Evolutionary conservation across 2,888 invertebrate genomes (phyloP).

Genomic region (Hirtodrosophila cameraria): DNA sequence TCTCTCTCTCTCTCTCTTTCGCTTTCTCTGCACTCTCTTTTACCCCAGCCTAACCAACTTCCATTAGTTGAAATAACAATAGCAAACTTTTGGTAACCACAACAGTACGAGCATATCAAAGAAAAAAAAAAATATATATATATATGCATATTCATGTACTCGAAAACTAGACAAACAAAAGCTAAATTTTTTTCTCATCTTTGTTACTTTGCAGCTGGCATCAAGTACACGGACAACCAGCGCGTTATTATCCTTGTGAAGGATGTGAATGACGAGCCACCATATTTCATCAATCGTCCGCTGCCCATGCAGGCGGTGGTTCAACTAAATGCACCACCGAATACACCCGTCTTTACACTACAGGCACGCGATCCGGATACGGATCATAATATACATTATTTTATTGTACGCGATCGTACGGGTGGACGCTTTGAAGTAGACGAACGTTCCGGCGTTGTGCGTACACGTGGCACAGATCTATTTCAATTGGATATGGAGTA

Average conservation of each 20-base stretch:
- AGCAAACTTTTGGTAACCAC: conserved; percentile 28
- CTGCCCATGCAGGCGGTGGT: conserved; percentile 99
- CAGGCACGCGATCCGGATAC: conserved; percentile 98
- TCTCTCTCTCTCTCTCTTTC: conserved; percentile 4
- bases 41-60: conserved; percentile 38
- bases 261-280: conserved; percentile 97
- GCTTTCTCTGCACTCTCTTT: background rate
- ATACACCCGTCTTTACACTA: conserved; percentile 98
- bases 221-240: conserved; percentile 94
- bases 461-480: conserved; percentile 95
- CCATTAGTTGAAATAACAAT: conserved; percentile 72
- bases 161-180: conserved; percentile 36
- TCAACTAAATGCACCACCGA: conserved; percentile 96
- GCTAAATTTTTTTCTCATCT: background rate
- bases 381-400: conserved; percentile 97
- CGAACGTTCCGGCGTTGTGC: conserved; percentile 95
- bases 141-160: conserved; percentile 26
- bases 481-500: conserved; percentile 98
- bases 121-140: conserved; percentile 25
- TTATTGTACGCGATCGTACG: conserved; percentile 95
- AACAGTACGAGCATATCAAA: conserved; percentile 23
- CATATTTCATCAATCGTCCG: conserved; percentile 98
- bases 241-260: conserved; percentile 97
- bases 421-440: conserved; percentile 93
- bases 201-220: conserved; percentile 80